Conservation (phyloP, 1,140 invertebrate genomes). For the Leptinotarsa texana region DNA sequence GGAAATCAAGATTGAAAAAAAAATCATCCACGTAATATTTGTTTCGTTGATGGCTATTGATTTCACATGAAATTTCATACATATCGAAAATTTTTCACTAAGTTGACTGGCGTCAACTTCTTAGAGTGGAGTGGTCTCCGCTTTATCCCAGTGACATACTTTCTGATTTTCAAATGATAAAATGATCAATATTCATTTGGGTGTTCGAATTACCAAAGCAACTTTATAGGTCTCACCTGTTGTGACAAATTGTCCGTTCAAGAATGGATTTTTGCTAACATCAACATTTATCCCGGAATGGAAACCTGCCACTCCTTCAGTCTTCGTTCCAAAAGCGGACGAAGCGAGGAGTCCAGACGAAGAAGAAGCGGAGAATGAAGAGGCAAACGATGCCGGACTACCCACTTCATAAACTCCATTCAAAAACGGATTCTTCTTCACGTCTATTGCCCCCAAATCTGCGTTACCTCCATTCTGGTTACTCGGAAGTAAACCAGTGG, state of each 20-base stretch:
- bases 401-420: constrained; percentile 35
- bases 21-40: no score
- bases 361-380: constrained; percentile 7
- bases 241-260: constrained; percentile 34
- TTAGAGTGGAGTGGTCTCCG: no score
- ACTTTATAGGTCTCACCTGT: constrained; percentile 33
- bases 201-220: not conserved
- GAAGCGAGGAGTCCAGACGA: not conserved
- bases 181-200: no score
- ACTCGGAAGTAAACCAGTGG: constrained; percentile 23
- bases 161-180: no score
- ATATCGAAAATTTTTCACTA: no score
- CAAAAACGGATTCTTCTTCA: constrained; percentile 51
- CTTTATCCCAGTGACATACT: no score
- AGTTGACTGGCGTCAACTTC: no score
- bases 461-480: constrained; percentile 30
- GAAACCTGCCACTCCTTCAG: not conserved
- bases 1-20: no score
- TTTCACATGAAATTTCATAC: no score
- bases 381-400: constrained; percentile 10
- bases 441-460: constrained; percentile 39
- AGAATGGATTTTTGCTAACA: constrained; percentile 35
- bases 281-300: constrained; percentile 32
- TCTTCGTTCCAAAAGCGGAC: constrained; percentile 11
- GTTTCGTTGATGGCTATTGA: no score